A percentile compares a stretch with the other conserved stretches of the same genome.
These are phyloP conservation scores for Actinia tenebrosa DNA, from an alignment of 64 coral and sea anemone species.

Conservation along the genomic window DNA sequence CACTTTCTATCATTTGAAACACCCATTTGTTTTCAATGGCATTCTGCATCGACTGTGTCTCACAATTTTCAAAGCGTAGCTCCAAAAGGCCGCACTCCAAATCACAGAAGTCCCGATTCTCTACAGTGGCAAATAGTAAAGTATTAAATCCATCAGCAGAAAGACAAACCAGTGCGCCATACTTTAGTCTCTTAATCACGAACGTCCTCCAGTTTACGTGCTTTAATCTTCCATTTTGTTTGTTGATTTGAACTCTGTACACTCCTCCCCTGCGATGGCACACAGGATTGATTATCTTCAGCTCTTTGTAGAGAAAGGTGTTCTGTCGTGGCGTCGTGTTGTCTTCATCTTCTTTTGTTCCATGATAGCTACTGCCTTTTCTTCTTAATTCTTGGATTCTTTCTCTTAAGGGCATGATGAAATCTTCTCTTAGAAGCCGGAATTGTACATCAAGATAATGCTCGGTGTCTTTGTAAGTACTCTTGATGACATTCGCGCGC, in stretches of 20 bases:
- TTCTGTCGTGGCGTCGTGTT: background rate
- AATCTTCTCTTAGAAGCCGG: conserved; percentile 82
- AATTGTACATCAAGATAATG: conserved; percentile 96
- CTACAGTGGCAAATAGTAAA: conserved; percentile 64
- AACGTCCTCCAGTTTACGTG: conserved; percentile 59
- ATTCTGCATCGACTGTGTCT: background rate
- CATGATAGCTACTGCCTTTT: background rate
- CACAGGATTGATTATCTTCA: conserved; percentile 19
- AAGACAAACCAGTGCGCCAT: conserved; percentile 74
- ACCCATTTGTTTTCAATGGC: conserved; percentile 27
- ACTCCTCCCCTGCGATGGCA: conserved; percentile 15
- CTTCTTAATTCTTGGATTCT: conserved; percentile 36
- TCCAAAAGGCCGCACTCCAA: conserved; percentile 60
- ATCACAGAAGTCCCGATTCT: conserved; percentile 34
- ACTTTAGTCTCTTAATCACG: conserved; percentile 58
- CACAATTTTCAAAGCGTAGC: conserved; percentile 60
- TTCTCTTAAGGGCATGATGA: conserved; percentile 58
- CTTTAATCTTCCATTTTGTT: conserved; percentile 9
- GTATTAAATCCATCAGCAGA: conserved; percentile 60
- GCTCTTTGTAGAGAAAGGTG: conserved; percentile 30
- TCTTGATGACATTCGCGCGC: conserved; percentile 55
- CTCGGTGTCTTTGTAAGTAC: conserved; percentile 40
- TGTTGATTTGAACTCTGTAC: conserved; percentile 43
- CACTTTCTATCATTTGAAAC: conserved; percentile 91
- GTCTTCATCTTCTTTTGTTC: background rate